phyloP scores from a whole-genome alignment of 2,888 invertebrate species.

The Kuschelorhynchus macadamiae region DNA sequence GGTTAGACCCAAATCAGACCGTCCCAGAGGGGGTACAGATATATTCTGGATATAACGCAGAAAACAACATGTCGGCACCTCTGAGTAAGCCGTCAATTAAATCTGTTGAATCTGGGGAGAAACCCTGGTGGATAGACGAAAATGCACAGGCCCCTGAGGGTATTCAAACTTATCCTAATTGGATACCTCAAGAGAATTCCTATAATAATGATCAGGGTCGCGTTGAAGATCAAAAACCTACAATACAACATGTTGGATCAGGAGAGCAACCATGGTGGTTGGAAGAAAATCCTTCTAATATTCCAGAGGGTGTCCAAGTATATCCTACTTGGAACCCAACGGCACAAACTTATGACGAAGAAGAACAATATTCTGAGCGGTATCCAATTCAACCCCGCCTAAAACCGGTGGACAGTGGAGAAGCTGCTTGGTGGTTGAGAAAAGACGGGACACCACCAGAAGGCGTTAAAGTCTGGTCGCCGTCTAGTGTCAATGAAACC shows the following conservation, averaged over 20 bases:
- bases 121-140: constrained; percentile 81
- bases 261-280: constrained; percentile 82
- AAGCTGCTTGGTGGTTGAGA: constrained; percentile 81
- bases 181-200: constrained; percentile 3
- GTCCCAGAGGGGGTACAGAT: constrained; percentile 29
- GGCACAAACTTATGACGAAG: neutral
- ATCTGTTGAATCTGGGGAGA: constrained; percentile 70
- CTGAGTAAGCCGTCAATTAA: constrained; percentile 23
- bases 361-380: constrained; percentile 49
- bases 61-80: constrained; percentile 34
- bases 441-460: constrained; percentile 78
- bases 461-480: constrained; percentile 69
- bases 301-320: constrained; percentile 76
- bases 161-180: constrained; percentile 36
- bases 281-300: constrained; percentile 75
- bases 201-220: neutral
- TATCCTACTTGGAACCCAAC: constrained; percentile 55
- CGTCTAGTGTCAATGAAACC: neutral
- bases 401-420: constrained; percentile 67
- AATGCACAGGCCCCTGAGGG: constrained; percentile 32
- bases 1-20: constrained; percentile 31
- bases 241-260: constrained; percentile 55
- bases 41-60: constrained; percentile 36
- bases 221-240: constrained; percentile 19
- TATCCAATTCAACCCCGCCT: constrained; percentile 45